phyloP scores from a whole-genome alignment of 1,140 invertebrate species.

The Drosophila seguyi region DNA sequence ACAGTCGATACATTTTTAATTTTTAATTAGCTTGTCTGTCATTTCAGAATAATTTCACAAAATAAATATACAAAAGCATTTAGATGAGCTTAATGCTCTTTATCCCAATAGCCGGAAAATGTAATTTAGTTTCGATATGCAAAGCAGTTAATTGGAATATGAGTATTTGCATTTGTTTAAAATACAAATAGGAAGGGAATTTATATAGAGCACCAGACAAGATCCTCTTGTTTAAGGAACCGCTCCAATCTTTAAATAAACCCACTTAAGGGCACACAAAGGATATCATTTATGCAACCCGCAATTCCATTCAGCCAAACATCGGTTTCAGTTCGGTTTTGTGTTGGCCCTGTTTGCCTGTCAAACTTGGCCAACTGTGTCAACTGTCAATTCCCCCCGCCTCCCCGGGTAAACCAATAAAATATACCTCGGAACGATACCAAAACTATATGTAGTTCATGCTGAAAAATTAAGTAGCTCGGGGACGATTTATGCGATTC shows the following conservation, averaged over 20 bases:
- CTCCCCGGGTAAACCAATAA: conserved; percentile 11
- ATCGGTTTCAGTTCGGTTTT: conserved; percentile 24
- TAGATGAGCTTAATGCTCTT: conserved; percentile 22
- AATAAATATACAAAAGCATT: conserved; percentile 24
- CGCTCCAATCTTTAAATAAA: conserved; percentile 1
- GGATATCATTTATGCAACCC: conserved; percentile 43
- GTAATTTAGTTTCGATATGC: conserved; percentile 14
- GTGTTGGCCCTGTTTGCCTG: conserved; percentile 18
- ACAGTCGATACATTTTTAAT: conserved; percentile 65
- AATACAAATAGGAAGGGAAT: neutral
- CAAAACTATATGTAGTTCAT: conserved; percentile 30
- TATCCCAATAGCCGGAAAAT: neutral
- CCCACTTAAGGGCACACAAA: conserved; percentile 15
- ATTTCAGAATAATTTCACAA: conserved; percentile 18
- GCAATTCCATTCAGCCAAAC: conserved; percentile 13
- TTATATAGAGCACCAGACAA: neutral
- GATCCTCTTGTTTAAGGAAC: neutral
- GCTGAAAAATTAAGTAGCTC: conserved; percentile 72
- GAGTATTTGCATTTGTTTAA: neutral
- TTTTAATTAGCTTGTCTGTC: conserved; percentile 71
- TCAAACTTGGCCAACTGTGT: conserved; percentile 59
- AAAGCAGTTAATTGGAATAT: neutral
- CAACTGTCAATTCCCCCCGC: conserved; percentile 47
- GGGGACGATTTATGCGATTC: conserved; percentile 61
- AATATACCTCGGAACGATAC: conserved; percentile 3